Evolutionary conservation across 2,888 invertebrate genomes (phyloP).

Genomic region (Chironomus riparius): DNA sequence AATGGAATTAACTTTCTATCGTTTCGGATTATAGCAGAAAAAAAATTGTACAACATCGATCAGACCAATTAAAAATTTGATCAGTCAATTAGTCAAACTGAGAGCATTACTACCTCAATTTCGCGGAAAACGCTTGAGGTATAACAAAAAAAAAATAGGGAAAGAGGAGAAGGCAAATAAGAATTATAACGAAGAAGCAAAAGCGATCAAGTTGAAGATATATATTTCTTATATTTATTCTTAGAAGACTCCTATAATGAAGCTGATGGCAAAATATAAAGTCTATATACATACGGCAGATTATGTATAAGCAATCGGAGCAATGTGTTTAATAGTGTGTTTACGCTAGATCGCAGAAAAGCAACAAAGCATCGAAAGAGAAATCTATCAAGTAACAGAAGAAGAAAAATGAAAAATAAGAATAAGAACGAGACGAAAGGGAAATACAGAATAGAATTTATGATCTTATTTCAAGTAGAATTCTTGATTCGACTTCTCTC

Average conservation of each 20-base stretch:
- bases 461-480: conserved; percentile 20
- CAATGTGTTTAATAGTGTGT: conserved; percentile 4
- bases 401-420: neutral
- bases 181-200: conserved; percentile 2
- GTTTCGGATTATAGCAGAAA: no score
- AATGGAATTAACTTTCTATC: no score
- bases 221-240: neutral
- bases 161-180: neutral
- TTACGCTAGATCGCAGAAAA: neutral
- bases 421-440: conserved; percentile 26
- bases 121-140: neutral
- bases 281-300: neutral
- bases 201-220: neutral
- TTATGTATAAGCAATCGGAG: conserved; percentile 3
- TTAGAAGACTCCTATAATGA: conserved; percentile 1
- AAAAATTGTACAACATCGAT: neutral
- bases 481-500: neutral
- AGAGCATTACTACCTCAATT: no score
- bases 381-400: conserved; percentile 20
- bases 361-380: neutral
- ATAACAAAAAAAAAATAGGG: no score
- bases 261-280: neutral
- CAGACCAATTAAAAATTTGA: neutral
- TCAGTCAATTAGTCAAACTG: no score
- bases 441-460: conserved; percentile 20